These are phyloP conservation scores for Poecilus cupreus DNA, from an alignment of 2,888 invertebrate species.

Conservation along the genomic window DNA sequence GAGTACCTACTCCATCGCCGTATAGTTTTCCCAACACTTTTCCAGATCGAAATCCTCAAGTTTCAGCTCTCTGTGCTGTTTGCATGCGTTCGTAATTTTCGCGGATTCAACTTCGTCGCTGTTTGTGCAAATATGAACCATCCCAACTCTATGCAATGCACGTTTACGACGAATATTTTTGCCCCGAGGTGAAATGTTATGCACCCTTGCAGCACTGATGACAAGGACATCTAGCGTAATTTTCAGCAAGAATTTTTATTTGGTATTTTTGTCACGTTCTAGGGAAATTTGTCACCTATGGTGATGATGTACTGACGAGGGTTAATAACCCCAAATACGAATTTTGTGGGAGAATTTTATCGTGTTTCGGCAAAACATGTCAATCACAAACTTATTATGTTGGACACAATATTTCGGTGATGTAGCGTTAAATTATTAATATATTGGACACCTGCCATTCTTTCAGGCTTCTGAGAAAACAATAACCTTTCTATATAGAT, in stretches of 20 bases:
- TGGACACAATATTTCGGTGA: too few relatives aligned
- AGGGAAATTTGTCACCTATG: constrained; percentile 26
- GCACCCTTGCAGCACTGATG: constrained; percentile 21
- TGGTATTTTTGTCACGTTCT: constrained; percentile 10
- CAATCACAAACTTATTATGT: too few relatives aligned
- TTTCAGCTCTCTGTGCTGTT: not conserved
- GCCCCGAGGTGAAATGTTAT: constrained; percentile 12
- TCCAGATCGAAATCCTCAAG: not conserved
- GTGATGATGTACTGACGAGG: constrained; percentile 23
- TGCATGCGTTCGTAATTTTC: constrained; percentile 29
- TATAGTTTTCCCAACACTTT: not conserved
- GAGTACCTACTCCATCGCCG: not conserved
- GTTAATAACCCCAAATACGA: constrained; percentile 13
- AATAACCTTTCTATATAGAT: too few relatives aligned
- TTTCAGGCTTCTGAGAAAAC: too few relatives aligned
- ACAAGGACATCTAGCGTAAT: not conserved
- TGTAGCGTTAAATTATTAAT: too few relatives aligned
- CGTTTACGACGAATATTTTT: not conserved
- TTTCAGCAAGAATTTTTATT: constrained; percentile 25
- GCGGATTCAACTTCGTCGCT: constrained; percentile 6
- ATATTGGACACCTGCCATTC: too few relatives aligned
- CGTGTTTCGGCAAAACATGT: too few relatives aligned
- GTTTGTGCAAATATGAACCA: not conserved
- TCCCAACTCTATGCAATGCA: not conserved
- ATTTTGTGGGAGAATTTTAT: too few relatives aligned